Conservation (phyloP, 2,113 vertebrate genomes). For the Artemisiospiza belli region DNA sequence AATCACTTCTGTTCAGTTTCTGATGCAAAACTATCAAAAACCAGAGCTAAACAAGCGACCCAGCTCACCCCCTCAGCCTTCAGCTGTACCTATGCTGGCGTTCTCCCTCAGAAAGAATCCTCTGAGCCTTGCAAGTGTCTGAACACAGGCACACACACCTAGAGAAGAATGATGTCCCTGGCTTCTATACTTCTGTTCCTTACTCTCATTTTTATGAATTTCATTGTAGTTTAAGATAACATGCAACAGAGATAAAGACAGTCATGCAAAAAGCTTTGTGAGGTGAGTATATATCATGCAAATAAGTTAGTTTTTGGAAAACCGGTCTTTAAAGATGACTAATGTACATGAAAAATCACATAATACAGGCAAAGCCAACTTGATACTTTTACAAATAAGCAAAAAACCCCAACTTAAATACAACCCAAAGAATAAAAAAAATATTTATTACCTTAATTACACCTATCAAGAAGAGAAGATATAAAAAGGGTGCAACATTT, state of each 20-base stretch:
- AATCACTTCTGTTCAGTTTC: neutral
- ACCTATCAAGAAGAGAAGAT: neutral
- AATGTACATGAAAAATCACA: neutral
- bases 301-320: neutral
- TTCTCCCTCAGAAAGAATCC: neutral
- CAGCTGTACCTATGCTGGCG: neutral
- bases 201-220: neutral
- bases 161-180: neutral
- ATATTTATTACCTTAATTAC: neutral
- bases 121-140: neutral
- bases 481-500: neutral
- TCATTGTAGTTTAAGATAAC: neutral
- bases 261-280: neutral
- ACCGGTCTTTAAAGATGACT: neutral
- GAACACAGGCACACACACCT: fast-evolving
- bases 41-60: fast-evolving
- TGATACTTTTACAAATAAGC: neutral
- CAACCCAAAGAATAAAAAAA: neutral
- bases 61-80: neutral
- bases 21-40: neutral
- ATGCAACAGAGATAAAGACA: neutral
- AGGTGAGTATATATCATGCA: neutral
- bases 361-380: neutral
- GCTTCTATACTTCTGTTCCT: neutral
- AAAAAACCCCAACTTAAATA: neutral